Evolutionary conservation across 2,888 invertebrate genomes (phyloP).

Genomic region (Labia minor): DNA sequence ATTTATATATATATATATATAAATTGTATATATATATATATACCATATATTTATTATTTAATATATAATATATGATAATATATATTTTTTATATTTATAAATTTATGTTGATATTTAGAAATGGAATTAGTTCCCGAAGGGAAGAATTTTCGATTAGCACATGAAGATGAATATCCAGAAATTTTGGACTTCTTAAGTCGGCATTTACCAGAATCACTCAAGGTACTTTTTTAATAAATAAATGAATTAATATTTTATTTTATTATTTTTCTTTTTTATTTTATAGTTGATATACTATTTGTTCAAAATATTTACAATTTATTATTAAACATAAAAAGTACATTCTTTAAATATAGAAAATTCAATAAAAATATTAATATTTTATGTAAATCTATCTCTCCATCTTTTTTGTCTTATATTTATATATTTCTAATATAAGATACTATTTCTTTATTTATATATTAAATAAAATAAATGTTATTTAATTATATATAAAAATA

Average conservation of each 20-base stretch:
- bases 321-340: not conserved
- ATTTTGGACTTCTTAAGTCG: conserved; percentile 67
- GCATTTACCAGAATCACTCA: conserved; percentile 76
- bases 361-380: no score
- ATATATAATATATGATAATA: no score
- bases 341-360: no score
- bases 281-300: not conserved
- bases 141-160: conserved; percentile 77
- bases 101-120: conserved; percentile 46
- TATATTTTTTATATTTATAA: no score
- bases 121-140: conserved; percentile 79
- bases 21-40: not conserved
- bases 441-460: no score
- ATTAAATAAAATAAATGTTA: no score
- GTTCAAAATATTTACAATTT: not conserved
- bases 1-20: conserved; percentile 24
- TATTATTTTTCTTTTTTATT: conserved; percentile 15
- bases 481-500: no score
- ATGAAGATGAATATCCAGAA: conserved; percentile 73
- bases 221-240: conserved; percentile 45
- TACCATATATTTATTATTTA: no score
- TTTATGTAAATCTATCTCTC: no score
- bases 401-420: no score
- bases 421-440: no score
- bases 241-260: not conserved